Evolutionary conservation across 2,888 invertebrate species (phyloP).

Genomic region (Xylota segnis): DNA sequence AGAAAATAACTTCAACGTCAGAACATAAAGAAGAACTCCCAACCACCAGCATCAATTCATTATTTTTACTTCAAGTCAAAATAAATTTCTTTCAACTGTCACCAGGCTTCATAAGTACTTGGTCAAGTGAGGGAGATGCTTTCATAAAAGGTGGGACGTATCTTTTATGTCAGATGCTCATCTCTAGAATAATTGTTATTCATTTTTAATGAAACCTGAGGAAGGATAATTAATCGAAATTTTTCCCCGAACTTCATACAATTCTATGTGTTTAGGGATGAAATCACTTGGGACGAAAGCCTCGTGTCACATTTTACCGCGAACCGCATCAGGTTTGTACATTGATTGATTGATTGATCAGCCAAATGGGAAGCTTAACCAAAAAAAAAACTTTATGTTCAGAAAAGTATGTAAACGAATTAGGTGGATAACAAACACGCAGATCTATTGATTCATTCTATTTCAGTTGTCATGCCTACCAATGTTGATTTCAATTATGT

Average conservation of each 20-base stretch:
- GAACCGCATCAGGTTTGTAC: neutral
- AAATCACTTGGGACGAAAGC: neutral
- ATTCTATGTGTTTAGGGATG: neutral
- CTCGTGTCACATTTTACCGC: neutral
- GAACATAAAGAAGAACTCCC: neutral
- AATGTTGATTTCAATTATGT: neutral
- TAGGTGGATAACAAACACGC: neutral
- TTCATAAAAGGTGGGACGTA: neutral
- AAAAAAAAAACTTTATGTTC: neutral
- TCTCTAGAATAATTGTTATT: neutral
- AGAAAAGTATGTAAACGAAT: too few species aligned
- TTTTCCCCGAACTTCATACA: neutral
- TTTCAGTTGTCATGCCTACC: neutral
- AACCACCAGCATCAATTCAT: neutral
- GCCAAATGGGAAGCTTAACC: neutral
- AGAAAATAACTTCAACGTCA: too few species aligned
- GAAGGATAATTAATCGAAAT: neutral
- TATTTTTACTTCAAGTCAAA: neutral
- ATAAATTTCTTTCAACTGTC: neutral
- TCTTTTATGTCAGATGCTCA: neutral
- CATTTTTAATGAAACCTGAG: neutral
- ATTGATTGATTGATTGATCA: neutral
- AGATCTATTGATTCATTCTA: neutral
- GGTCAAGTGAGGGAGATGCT: neutral
- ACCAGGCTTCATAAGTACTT: neutral